Conservation (phyloP, 2,797 vertebrate genomes). For the Phalanger gymnotis region DNA sequence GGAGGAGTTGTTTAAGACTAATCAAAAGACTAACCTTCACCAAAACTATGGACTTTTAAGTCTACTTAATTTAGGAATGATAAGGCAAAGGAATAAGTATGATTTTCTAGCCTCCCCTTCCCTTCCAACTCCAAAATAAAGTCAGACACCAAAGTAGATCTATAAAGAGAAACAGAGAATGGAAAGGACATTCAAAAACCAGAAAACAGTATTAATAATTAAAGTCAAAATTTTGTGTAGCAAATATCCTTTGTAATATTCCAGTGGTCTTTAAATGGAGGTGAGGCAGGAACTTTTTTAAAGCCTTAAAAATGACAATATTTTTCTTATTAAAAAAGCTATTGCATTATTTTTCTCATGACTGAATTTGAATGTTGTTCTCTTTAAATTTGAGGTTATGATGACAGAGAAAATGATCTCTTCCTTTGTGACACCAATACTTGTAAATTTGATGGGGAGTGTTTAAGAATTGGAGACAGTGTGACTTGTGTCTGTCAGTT, state of each 20-base stretch:
- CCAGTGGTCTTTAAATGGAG: constrained; percentile 20
- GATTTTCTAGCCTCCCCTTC: constrained; percentile 27
- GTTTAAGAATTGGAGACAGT: constrained; percentile 98
- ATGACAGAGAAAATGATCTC: constrained; percentile 98
- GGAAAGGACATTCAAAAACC: constrained; percentile 65
- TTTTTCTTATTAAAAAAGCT: constrained; percentile 18
- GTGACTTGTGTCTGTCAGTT: constrained; percentile 99
- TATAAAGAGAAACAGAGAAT: constrained; percentile 50
- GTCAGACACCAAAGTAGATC: constrained; percentile 23
- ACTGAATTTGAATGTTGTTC: constrained; percentile 72
- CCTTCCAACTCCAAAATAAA: constrained; percentile 36
- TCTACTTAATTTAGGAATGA: constrained; percentile 41
- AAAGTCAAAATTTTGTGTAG: constrained; percentile 17
- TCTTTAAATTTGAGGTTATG: constrained; percentile 92
- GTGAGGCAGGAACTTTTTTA: constrained; percentile 49
- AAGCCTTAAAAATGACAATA: constrained; percentile 8
- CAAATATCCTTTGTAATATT: constrained; percentile 39
- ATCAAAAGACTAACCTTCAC: constrained; percentile 66
- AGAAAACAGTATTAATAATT: constrained; percentile 60
- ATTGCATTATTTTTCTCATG: constrained; percentile 53
- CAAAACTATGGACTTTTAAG: constrained; percentile 59
- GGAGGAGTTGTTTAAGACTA: constrained; percentile 67
- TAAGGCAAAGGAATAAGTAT: background rate
- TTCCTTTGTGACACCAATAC: constrained; percentile 99
- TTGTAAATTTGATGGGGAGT: constrained; percentile 99